Conservation (phyloP, 2,888 invertebrate species). For the Dioctria linearis region DNA sequence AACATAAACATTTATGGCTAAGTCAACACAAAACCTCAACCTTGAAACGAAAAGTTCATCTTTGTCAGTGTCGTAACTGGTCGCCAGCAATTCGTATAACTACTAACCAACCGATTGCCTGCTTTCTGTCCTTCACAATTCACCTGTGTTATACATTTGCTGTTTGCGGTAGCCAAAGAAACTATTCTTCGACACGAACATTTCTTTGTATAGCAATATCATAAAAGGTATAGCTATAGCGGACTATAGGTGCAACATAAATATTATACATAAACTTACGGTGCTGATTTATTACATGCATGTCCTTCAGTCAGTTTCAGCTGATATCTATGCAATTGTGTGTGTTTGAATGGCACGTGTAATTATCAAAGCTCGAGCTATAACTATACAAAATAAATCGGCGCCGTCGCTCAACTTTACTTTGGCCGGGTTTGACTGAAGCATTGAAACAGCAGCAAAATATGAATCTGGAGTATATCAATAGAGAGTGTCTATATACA, state of each 20-base stretch:
- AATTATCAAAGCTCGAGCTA: constrained; percentile 16
- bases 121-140: too few relatives aligned
- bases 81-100: too few relatives aligned
- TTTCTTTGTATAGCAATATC: neutral
- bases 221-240: neutral
- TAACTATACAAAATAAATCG: constrained; percentile 28
- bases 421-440: constrained; percentile 34
- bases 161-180: neutral
- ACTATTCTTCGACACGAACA: neutral
- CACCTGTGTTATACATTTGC: constrained; percentile 1
- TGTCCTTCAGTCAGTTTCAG: constrained; percentile 23
- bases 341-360: constrained; percentile 24
- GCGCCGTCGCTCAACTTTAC: neutral
- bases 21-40: neutral
- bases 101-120: constrained; percentile 1
- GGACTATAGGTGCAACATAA: neutral
- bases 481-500: neutral
- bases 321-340: neutral
- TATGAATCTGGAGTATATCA: neutral
- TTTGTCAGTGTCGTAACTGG: neutral
- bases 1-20: too few relatives aligned
- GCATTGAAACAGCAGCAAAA: neutral
- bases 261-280: constrained; percentile 14
- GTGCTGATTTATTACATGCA: constrained; percentile 8
- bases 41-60: constrained; percentile 5